Evolutionary conservation across 2,888 invertebrate genomes (phyloP).

Genomic region (Lucinisca nassula): DNA sequence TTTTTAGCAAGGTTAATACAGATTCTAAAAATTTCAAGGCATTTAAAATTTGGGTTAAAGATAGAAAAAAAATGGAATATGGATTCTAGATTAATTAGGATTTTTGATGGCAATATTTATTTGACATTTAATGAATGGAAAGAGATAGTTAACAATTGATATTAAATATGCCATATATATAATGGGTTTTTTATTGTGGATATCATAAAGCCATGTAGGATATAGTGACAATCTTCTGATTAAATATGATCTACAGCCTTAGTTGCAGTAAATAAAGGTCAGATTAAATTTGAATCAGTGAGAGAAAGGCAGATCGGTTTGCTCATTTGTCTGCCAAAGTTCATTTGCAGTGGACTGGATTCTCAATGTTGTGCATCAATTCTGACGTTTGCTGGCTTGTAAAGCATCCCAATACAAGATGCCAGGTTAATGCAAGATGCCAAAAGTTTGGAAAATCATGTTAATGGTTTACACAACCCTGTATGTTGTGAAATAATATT

Average conservation of each 20-base stretch:
- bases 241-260: conserved; percentile 2
- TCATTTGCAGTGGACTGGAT: neutral
- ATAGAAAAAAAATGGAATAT: too few relatives aligned
- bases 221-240: neutral
- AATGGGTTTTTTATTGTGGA: neutral
- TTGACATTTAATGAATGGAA: neutral
- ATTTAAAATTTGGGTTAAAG: too few relatives aligned
- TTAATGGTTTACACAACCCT: neutral
- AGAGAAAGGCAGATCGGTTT: neutral
- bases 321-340: neutral
- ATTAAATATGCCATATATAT: neutral
- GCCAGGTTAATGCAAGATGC: neutral
- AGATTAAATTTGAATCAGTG: conserved; percentile 10
- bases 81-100: neutral
- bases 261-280: neutral
- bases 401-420: too few relatives aligned
- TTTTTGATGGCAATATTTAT: neutral
- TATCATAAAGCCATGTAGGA: neutral
- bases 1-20: too few relatives aligned
- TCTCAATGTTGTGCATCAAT: neutral
- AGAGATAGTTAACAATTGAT: neutral
- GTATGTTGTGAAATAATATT: neutral
- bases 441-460: neutral
- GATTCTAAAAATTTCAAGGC: too few relatives aligned
- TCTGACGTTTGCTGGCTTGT: neutral